Percentiles rank a stretch among this genome's conserved stretches.
Evolutionary conservation across 2,797 vertebrate genomes (phyloP).

Genomic region (Eutrigla gurnardus): DNA sequence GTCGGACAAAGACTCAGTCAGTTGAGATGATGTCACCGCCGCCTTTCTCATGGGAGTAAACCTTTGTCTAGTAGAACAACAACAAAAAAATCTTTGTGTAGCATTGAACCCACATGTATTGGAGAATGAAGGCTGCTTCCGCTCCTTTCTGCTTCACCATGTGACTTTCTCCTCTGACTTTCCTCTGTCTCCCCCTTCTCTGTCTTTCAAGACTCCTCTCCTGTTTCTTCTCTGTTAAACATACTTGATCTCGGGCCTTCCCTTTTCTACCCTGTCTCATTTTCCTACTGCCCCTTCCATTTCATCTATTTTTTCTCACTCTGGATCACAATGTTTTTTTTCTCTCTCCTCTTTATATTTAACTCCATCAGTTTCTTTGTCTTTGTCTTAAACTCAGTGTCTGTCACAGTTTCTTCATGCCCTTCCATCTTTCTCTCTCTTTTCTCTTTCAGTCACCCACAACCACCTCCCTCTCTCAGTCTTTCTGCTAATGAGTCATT

Average conservation of each 20-base stretch:
- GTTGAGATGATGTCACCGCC: conserved; percentile 87
- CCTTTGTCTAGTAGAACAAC: conserved; percentile 86
- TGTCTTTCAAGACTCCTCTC: conserved; percentile 48
- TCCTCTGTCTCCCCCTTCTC: conserved; percentile 43
- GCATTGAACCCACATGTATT: conserved; percentile 82
- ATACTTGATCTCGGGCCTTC: conserved; percentile 27
- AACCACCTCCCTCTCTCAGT: conserved; percentile 25
- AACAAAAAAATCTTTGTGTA: conserved; percentile 89
- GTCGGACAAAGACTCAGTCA: conserved; percentile 87
- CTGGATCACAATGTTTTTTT: conserved; percentile 2
- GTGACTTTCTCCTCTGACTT: conserved; percentile 76
- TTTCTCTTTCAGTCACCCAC: conserved; percentile 25
- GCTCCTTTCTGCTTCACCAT: conserved; percentile 81
- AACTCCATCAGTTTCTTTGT: conserved; percentile 14
- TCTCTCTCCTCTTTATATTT: conserved; percentile 8
- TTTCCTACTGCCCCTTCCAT: conserved; percentile 12
- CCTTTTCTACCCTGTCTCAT: conserved; percentile 6
- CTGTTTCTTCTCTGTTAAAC: conserved; percentile 25
- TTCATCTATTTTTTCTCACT: conserved; percentile 10
- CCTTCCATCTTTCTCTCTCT: conserved; percentile 17
- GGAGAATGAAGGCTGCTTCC: conserved; percentile 78
- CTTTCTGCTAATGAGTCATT: conserved; percentile 76
- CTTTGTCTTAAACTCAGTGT: conserved; percentile 23
- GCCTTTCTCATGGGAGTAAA: conserved; percentile 88
- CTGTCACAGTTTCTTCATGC: conserved; percentile 37